Conservation (phyloP, 2,797 vertebrate genomes). For the Macroramphosus scolopax region DNA sequence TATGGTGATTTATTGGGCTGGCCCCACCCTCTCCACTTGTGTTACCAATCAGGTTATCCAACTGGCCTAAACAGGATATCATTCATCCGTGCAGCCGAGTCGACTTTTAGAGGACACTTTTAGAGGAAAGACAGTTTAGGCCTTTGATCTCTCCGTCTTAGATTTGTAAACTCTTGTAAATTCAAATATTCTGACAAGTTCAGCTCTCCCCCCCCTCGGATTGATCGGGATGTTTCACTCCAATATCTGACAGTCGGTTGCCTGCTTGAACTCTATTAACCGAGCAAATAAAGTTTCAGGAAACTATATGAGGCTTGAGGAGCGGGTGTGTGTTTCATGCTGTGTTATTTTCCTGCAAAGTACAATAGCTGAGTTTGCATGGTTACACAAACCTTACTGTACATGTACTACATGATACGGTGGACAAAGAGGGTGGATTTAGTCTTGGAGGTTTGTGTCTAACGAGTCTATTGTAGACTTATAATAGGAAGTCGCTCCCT, state of each 20-base stretch:
- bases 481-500: too few species aligned
- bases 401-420: too few species aligned
- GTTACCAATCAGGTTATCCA: slow-evolving; percentile 68
- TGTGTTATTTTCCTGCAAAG: too few species aligned
- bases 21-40: slow-evolving; percentile 47
- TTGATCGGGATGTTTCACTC: slow-evolving; percentile 10
- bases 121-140: slow-evolving; percentile 1
- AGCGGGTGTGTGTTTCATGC: too few species aligned
- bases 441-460: too few species aligned
- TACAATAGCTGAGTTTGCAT: too few species aligned
- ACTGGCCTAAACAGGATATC: slow-evolving; percentile 41
- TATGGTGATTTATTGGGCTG: slow-evolving; percentile 65
- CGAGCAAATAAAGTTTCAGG: slow-evolving; percentile 24
- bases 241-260: slow-evolving; percentile 15
- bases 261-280: slow-evolving; percentile 18
- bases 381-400: too few species aligned
- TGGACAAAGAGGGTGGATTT: too few species aligned
- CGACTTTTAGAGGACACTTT: slow-evolving; percentile 29
- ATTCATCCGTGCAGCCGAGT: slow-evolving; percentile 45
- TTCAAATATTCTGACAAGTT: slow-evolving; percentile 13
- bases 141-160: slow-evolving; percentile 2
- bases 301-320: slow-evolving; percentile 10
- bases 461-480: too few species aligned
- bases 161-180: slow-evolving; percentile 8
- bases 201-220: slow-evolving; percentile 10